Conservation (phyloP, 2,797 vertebrate species). For the Cirrhinus mrigala region DNA sequence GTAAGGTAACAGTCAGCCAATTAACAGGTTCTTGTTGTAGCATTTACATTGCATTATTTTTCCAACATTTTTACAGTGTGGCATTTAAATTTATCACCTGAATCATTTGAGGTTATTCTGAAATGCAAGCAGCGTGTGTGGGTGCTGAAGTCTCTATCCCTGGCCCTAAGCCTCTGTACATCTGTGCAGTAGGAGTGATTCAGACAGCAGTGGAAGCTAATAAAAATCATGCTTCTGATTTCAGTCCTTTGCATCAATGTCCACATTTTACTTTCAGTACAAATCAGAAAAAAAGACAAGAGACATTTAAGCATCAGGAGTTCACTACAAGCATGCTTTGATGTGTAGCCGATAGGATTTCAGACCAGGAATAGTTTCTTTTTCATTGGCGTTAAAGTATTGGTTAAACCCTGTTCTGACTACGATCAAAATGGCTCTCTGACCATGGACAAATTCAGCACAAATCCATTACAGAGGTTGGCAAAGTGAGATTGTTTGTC, state of each 20-base stretch:
- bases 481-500: constrained; percentile 51
- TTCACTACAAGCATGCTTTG: constrained; percentile 60
- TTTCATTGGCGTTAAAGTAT: constrained; percentile 24
- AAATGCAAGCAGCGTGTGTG: constrained; percentile 21
- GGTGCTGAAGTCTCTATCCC: constrained; percentile 19
- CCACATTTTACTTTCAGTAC: constrained; percentile 69
- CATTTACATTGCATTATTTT: constrained; percentile 8
- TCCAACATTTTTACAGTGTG: not conserved
- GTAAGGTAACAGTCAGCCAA: not conserved
- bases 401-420: constrained; percentile 30
- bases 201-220: constrained; percentile 65
- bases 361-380: not conserved
- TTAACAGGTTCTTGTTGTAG: not conserved
- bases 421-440: constrained; percentile 33
- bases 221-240: constrained; percentile 56
- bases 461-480: constrained; percentile 46
- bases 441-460: constrained; percentile 26
- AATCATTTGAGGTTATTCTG: constrained; percentile 14
- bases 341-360: constrained; percentile 59
- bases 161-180: constrained; percentile 54
- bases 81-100: not conserved
- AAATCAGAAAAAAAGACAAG: constrained; percentile 57
- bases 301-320: constrained; percentile 62
- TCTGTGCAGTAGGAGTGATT: constrained; percentile 66
- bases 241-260: constrained; percentile 63